Evolutionary conservation across 2,888 invertebrate genomes (phyloP).

Genomic region (Coelinius sp.): DNA sequence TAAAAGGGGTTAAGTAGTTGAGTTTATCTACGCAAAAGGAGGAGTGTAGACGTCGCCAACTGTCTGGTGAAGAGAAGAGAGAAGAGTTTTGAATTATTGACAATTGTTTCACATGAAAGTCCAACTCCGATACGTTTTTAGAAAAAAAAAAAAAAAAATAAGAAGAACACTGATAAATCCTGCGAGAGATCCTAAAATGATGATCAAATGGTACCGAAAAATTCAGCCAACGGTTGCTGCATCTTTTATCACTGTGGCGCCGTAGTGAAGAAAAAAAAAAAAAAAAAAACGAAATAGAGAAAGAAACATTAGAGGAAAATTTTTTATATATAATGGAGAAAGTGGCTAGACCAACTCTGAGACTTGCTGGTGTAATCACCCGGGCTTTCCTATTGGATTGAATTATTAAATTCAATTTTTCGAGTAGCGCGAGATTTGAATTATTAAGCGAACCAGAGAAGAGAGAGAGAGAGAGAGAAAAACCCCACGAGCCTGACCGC

Average conservation of each 20-base stretch:
- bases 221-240: constrained; percentile 58
- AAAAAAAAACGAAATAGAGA: neutral
- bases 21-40: constrained; percentile 43
- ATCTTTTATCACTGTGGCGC: constrained; percentile 66
- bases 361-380: constrained; percentile 51
- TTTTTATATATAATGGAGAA: constrained; percentile 12
- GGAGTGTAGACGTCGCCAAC: constrained; percentile 3
- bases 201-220: neutral
- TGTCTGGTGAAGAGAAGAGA: constrained; percentile 8
- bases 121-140: neutral
- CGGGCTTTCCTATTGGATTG: constrained; percentile 67
- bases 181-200: too few relatives aligned
- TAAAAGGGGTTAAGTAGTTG: constrained; percentile 58
- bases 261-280: constrained; percentile 30
- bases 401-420: constrained; percentile 72
- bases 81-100: constrained; percentile 30
- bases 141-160: neutral
- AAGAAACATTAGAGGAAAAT: constrained; percentile 9
- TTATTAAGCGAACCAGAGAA: constrained; percentile 61
- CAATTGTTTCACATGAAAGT: neutral
- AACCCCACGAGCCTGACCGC: constrained; percentile 18
- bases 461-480: neutral
- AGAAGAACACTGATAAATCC: too few relatives aligned
- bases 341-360: constrained; percentile 23
- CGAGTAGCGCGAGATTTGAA: constrained; percentile 70